Evolutionary conservation across 2,797 vertebrate species (phyloP), one percentile per base, ranked within the genome.

Genomic region (Thunnus albacares): DNA sequence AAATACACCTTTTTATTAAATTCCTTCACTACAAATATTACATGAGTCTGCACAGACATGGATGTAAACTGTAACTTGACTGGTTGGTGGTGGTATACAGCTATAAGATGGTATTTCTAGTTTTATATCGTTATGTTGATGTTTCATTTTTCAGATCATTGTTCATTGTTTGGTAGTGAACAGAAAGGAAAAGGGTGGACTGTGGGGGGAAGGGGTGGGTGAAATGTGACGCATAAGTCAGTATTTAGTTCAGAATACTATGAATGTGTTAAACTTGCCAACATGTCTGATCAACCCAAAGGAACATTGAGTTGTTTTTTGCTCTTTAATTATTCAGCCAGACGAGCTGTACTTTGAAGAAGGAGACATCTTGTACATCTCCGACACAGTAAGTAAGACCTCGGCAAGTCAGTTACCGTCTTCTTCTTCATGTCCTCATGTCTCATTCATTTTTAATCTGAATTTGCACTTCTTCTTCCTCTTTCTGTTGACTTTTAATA

Each of bases 331-430:
- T 93, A 82, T 82, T 62, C 91, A 99, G 98, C 97, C 98, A 15
- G 98, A 99, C 92, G 98, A 99, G 87, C 92, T 99, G 43, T 98
- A 97, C 92, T 99, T 99, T 92, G 98, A 99, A 93, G 98, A 99
- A 94, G 98, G 98, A 65, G 98, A 99, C 93, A 96, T 98, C 86
- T 95, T 99, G 91, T 99, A 99, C 93, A 97, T 99, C 94, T 97
- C 98, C 10, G 98, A 99, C 90, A 98, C 97, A 83, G 98, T 99
- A 78, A 95, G 97, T 93, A 22, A 57, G 75, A 74, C 22, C 26
- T 75, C 17, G 7, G 2, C 35, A 4, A 53, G 33, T 53, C 6
- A 15, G 43, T 33, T 33, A 5, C 7, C 1, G 3, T 30, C 11
- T 53, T 64, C 33, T 20, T 63, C 49, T 20, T 28, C 17, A 62